Conservation (phyloP, 2,113 vertebrate species). For the Neodontobutis hainanensis region DNA sequence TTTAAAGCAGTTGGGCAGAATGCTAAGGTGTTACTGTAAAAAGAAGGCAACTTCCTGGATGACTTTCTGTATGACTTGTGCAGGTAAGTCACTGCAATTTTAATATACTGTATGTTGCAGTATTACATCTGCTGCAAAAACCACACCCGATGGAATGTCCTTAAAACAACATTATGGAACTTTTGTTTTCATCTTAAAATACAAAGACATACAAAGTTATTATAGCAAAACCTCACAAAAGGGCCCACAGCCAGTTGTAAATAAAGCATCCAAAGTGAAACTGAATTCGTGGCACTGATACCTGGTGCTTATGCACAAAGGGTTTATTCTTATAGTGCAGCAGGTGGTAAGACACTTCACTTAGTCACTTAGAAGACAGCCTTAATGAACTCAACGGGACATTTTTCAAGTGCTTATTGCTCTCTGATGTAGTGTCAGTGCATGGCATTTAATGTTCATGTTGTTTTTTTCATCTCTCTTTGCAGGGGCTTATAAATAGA, state of each 20-base stretch:
- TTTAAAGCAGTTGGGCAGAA: no score
- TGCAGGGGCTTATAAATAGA: slow-evolving; percentile 52
- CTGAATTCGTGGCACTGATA: slow-evolving; percentile 35
- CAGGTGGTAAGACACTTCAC: slow-evolving; percentile 13
- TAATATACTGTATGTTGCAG: no score
- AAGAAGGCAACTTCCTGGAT: no score
- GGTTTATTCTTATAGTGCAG: slow-evolving; percentile 54
- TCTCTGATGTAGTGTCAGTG: neutral
- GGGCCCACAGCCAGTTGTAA: neutral
- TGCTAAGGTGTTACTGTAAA: no score
- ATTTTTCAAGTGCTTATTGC: neutral
- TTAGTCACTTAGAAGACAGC: neutral
- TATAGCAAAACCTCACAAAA: neutral
- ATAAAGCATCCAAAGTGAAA: slow-evolving; percentile 5
- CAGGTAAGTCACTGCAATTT: no score
- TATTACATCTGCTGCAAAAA: no score
- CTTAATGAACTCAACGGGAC: neutral
- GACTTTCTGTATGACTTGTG: no score
- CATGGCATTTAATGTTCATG: slow-evolving; percentile 17
- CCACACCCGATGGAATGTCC: no score
- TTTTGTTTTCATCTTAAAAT: neutral
- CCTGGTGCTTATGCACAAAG: slow-evolving; percentile 35
- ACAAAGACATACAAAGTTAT: neutral
- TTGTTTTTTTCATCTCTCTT: slow-evolving; percentile 24
- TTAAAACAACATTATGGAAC: neutral